Conservation (phyloP, 2,113 vertebrate genomes). For the Trematocara stigmaticum region DNA sequence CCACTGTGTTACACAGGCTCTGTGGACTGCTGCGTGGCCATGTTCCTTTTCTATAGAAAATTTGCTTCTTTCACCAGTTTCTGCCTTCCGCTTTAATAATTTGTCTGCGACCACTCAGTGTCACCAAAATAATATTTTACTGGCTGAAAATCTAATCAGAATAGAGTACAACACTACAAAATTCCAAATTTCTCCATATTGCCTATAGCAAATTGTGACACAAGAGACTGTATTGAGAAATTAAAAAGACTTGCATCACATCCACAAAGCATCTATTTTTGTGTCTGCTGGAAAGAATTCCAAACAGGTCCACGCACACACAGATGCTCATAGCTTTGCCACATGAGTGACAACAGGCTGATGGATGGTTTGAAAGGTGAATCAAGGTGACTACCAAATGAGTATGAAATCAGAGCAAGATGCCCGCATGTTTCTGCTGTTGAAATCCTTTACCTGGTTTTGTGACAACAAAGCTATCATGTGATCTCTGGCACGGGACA, state of each 20-base stretch:
- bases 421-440: neutral
- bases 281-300: constrained; percentile 12
- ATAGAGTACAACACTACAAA: neutral
- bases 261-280: constrained; percentile 12
- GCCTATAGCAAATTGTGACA: constrained; percentile 15
- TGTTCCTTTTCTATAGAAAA: neutral
- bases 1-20: neutral
- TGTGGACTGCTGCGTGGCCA: neutral
- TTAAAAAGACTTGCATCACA: neutral
- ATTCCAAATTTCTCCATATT: neutral
- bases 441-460: constrained; percentile 8
- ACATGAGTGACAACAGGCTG: neutral
- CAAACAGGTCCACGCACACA: neutral
- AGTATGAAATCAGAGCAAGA: neutral
- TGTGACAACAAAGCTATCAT: neutral
- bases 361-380: neutral
- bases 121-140: neutral
- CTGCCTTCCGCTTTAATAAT: neutral
- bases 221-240: neutral
- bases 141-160: neutral
- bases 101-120: neutral
- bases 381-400: neutral
- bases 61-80: neutral
- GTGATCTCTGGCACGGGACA: constrained; percentile 25
- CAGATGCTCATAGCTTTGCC: neutral